These are phyloP conservation scores for Choloepus hoffmanni DNA, from an alignment of 2,113 vertebrate genomes.

Conservation along the genomic window DNA sequence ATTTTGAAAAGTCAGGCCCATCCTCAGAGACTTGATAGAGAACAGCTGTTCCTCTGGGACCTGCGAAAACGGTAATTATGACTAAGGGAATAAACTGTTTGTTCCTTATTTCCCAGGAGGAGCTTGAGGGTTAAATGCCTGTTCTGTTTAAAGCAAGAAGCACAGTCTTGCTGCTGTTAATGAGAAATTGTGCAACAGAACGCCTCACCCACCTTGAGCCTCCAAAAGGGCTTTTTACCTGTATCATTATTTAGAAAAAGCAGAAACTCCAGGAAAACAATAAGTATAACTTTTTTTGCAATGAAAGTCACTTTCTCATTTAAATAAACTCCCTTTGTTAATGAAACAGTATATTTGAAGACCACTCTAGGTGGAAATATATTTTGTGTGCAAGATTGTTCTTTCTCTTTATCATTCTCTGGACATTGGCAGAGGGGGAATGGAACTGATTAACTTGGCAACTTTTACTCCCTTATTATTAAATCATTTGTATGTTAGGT, in stretches of 20 bases:
- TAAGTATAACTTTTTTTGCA: too few species aligned
- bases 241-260: not conserved
- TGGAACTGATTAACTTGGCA: not conserved
- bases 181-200: not conserved
- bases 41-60: not conserved
- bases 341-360: too few species aligned
- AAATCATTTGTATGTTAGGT: not conserved
- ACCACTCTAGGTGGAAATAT: too few species aligned
- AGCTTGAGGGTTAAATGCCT: not conserved
- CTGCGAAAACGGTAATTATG: not conserved
- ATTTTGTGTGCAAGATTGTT: not conserved
- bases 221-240: not conserved
- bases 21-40: not conserved
- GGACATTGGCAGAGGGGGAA: not conserved
- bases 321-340: too few species aligned
- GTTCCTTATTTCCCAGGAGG: conserved; percentile 47
- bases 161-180: not conserved
- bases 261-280: not conserved
- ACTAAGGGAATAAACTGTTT: conserved; percentile 39
- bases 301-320: too few species aligned
- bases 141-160: conserved; percentile 1
- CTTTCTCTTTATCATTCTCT: not conserved
- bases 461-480: not conserved
- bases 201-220: accelerated
- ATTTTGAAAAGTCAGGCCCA: not conserved